These are phyloP conservation scores for Crotalus tigris DNA, from an alignment of 2,113 vertebrate genomes.

Conservation along the genomic window DNA sequence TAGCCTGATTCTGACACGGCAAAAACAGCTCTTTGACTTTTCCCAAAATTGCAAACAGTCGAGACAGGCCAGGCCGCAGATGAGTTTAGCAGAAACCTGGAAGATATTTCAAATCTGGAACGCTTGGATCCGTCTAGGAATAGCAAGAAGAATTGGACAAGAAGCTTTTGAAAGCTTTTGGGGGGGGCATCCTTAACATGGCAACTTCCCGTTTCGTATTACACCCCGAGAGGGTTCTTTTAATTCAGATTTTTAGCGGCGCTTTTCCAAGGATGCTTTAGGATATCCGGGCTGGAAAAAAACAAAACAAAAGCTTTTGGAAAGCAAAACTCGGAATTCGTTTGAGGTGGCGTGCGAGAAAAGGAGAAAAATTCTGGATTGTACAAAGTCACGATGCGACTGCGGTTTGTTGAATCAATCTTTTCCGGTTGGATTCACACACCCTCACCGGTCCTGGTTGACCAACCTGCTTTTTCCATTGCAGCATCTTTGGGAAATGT, in stretches of 20 bases:
- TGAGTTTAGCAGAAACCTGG: conserved; percentile 58
- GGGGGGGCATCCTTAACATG: neutral
- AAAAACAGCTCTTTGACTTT: neutral
- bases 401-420: neutral
- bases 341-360: neutral
- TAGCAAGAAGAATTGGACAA: neutral
- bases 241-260: neutral
- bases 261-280: neutral
- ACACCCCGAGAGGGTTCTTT: neutral
- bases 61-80: neutral
- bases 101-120: conserved; percentile 17
- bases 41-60: neutral
- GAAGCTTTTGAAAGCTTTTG: neutral
- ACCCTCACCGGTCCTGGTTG: neutral
- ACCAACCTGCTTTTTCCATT: neutral
- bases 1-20: neutral
- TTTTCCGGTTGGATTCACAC: neutral
- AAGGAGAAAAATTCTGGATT: neutral
- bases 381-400: neutral
- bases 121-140: rapidly evolving
- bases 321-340: neutral
- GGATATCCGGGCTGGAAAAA: neutral
- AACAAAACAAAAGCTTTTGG: neutral
- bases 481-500: neutral
- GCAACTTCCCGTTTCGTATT: neutral